Base-by-base conservation (phyloP, 2,797 vertebrate species). In the Phaenicophaeus curvirostris region DNA sequence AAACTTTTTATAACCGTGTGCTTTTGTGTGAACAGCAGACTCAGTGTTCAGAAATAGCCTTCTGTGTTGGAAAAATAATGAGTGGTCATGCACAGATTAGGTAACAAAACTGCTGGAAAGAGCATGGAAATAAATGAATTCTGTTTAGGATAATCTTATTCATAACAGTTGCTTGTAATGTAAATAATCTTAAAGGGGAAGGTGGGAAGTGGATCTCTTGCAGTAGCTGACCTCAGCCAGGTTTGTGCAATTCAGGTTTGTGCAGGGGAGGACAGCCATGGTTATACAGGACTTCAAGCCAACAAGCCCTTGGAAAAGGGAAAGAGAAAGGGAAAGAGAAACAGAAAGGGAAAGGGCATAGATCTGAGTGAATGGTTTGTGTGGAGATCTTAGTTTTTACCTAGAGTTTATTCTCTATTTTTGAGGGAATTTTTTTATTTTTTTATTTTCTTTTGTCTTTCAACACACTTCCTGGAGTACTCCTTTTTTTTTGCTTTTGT, bases 1-100 rank as follows among this genome's bases (percentile, higher is more conserved):
- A 5, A 76, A 23, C 4, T 11, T 41, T 7, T 42, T 61, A 27
- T 41, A 81, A 57, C 5, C 0, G 0, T 5, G 4, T 59, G 6
- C 8, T 39, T 90, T 31, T 57, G 9, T 41, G 9, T 11, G 39
- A 90, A 71, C 6, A 46, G 14, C 24, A 48, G 27, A 24, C 11
- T 23, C 6, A 1, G 15, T 48, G 35, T 67, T 48, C 48, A 82
- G 17, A n/a, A 82, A 50, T 27, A 79, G 10, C 8, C 2, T 27
- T 46, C 20, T 4, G 0, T 30, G 20, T 5, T 48, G 51, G 15
- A 48, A 69, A 77, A 90, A 46, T 4, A 33, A 21, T 5, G 4
- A 46, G n/a, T 20, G 6, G 7, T 42, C 63, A 55, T 7, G 13
- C 16, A 69, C 8, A 41, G 18, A 35, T 75, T 55, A 24, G 4